Conservation (phyloP, 2,113 vertebrate genomes). For the Thinocorus orbignyianus region DNA sequence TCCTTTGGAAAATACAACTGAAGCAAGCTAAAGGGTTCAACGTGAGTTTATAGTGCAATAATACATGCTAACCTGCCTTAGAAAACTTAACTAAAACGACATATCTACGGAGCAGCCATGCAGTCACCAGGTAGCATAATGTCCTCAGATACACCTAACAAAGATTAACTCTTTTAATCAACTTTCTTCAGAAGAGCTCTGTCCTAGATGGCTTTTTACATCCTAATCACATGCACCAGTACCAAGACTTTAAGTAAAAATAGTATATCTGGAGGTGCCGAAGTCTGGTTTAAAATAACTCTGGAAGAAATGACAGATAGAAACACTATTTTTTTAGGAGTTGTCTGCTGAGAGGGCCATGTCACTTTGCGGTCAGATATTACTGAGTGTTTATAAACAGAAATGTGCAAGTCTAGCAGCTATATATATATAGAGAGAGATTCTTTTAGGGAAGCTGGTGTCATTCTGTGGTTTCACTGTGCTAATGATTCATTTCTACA, state of each 20-base stretch:
- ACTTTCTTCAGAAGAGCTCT: neutral
- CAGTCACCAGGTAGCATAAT: neutral
- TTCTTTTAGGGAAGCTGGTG: slow-evolving; percentile 34
- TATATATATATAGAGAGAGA: neutral
- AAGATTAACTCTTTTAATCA: neutral
- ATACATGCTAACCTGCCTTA: neutral
- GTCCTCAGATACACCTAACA: neutral
- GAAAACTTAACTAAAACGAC: neutral
- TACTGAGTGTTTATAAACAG: slow-evolving; percentile 51
- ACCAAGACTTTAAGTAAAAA: neutral
- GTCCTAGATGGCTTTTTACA: neutral
- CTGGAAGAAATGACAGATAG: neutral
- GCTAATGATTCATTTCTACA: slow-evolving; percentile 37
- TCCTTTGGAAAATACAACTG: neutral
- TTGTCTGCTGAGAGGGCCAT: neutral
- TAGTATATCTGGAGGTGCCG: neutral
- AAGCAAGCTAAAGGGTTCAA: neutral
- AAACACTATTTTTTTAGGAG: neutral
- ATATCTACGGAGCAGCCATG: neutral
- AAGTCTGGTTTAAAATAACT: neutral
- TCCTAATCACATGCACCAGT: neutral
- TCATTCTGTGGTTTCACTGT: slow-evolving; percentile 2
- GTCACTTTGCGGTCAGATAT: neutral
- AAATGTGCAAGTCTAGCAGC: slow-evolving; percentile 40
- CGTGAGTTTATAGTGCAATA: neutral